Percentiles rank a stretch among this genome's conserved stretches.
These are phyloP conservation scores for Zoanthus sansibaricus DNA, from an alignment of 92 coral and sea anemone species.

Conservation along the genomic window DNA sequence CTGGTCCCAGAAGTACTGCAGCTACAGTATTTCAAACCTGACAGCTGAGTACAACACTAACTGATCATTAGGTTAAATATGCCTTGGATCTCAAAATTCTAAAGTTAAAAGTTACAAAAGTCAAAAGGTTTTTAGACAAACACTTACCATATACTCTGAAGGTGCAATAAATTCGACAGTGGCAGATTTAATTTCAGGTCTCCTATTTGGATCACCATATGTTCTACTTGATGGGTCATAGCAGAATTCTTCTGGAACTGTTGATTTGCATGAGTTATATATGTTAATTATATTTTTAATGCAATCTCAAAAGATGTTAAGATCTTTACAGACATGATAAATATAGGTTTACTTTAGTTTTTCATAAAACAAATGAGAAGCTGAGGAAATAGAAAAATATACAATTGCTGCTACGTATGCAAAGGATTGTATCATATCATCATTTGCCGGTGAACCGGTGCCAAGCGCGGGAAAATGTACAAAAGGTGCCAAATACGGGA, in stretches of 20 bases:
- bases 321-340: no score
- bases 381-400: no score
- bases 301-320: background rate
- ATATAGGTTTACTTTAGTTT: no score
- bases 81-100: background rate
- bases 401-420: no score
- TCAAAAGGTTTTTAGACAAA: background rate
- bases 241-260: slow-evolving; percentile 98
- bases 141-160: slow-evolving; percentile 96
- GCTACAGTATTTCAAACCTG: no score
- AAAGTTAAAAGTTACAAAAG: background rate
- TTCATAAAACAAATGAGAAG: no score
- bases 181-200: slow-evolving; percentile 96
- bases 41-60: no score
- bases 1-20: no score
- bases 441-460: no score
- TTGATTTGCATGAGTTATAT: background rate
- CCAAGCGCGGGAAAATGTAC: slow-evolving; percentile 4
- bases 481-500: no score
- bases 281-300: background rate
- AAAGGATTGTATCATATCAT: no score
- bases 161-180: slow-evolving; percentile 99
- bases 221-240: slow-evolving; percentile 90
- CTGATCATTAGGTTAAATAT: background rate
- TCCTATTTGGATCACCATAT: slow-evolving; percentile 96